A percentile compares a stretch with the other conserved stretches of the same genome.
Evolutionary conservation across 2,797 vertebrate species (phyloP).

Genomic region (Anas capensis): DNA sequence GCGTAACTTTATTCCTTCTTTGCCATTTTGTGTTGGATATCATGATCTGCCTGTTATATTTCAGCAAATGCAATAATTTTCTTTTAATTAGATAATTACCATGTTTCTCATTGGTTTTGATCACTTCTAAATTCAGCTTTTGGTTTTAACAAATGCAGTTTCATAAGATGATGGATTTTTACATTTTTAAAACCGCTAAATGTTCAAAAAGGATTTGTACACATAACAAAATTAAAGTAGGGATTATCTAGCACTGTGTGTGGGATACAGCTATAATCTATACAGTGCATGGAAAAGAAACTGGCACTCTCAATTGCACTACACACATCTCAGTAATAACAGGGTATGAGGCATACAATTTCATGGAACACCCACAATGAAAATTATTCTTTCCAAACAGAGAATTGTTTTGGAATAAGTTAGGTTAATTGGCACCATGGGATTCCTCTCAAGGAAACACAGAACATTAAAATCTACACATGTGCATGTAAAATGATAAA

Average conservation of each 20-base stretch:
- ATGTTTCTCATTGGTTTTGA: conserved; percentile 69
- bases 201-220: conserved; percentile 78
- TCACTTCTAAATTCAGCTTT: conserved; percentile 75
- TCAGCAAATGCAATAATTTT: conserved; percentile 54
- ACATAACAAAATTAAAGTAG: conserved; percentile 80
- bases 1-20: conserved; percentile 63
- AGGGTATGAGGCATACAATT: conserved; percentile 85
- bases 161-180: conserved; percentile 73
- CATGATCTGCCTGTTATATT: conserved; percentile 59
- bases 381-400: conserved; percentile 88
- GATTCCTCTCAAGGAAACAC: conserved; percentile 90
- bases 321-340: conserved; percentile 84
- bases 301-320: conserved; percentile 77
- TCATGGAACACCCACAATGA: conserved; percentile 89
- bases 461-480: conserved; percentile 93
- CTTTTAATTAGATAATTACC: conserved; percentile 70
- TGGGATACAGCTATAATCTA: conserved; percentile 82
- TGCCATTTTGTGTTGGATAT: conserved; percentile 63
- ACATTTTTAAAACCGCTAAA: conserved; percentile 76
- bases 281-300: conserved; percentile 77
- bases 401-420: conserved; percentile 94
- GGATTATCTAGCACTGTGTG: conserved; percentile 85
- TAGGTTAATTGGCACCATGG: conserved; percentile 93
- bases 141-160: conserved; percentile 71
- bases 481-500: conserved; percentile 88